Conservation (phyloP, 2,888 invertebrate genomes). For the Meiosimyza platycephala region DNA sequence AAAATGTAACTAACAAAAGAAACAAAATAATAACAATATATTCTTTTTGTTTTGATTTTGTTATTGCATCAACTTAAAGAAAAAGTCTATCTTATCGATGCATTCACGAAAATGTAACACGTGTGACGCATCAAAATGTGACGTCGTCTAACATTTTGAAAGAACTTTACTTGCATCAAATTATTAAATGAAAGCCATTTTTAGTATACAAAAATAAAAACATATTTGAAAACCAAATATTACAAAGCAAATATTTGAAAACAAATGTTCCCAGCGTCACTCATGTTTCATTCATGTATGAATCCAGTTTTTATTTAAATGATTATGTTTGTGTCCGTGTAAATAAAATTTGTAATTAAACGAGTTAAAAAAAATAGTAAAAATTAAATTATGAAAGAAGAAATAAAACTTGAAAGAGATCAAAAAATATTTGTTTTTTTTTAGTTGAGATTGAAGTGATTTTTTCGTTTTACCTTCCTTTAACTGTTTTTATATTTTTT, state of each 20-base stretch:
- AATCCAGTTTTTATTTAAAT: slow-evolving; percentile 24
- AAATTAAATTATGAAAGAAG: slow-evolving; percentile 40
- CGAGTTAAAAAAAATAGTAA: slow-evolving; percentile 31
- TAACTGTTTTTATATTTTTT: no score
- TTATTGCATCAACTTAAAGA: no score
- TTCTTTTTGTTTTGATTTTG: slow-evolving; percentile 15
- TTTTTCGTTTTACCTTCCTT: no score
- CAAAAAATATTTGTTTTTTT: slow-evolving; percentile 47
- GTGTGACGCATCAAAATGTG: no score
- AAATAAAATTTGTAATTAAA: slow-evolving; percentile 42
- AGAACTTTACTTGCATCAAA: no score
- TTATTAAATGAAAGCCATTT: slow-evolving; percentile 7
- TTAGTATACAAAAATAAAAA: background rate
- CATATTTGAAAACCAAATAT: no score
- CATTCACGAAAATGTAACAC: no score
- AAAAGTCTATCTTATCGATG: no score
- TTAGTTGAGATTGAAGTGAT: background rate
- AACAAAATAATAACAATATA: slow-evolving; percentile 17
- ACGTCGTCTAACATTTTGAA: no score
- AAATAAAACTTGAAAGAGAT: slow-evolving; percentile 47
- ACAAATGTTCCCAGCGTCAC: slow-evolving; percentile 10
- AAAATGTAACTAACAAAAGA: slow-evolving; percentile 26
- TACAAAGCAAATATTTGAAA: background rate
- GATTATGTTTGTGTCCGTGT: slow-evolving; percentile 29
- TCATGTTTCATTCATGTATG: background rate